A percentile compares a stretch with the other conserved stretches of the same genome.
Conservation (phyloP, 35 echinoderm and acorn worm genomes). For the Diadema setosum region DNA sequence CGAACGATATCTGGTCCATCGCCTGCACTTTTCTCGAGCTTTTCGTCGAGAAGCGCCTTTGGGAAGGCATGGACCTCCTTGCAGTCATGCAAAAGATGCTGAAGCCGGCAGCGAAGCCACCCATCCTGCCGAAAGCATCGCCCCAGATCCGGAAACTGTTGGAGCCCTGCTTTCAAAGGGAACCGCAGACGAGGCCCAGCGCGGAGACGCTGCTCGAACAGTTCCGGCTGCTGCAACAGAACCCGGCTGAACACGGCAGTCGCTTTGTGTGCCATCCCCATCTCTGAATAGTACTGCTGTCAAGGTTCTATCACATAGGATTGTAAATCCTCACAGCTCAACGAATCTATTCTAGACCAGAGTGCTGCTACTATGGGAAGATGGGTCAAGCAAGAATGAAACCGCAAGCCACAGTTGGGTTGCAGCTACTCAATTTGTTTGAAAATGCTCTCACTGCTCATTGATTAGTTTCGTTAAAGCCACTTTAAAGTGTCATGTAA, state of each 20-base stretch:
- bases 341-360: no score
- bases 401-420: no score
- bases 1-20: background rate
- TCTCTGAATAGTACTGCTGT: no score
- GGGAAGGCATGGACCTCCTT: background rate
- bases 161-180: background rate
- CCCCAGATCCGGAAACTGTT: background rate
- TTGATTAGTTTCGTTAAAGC: no score
- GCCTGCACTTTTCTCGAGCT: constrained; percentile 5
- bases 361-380: no score
- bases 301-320: no score
- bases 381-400: no score
- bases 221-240: background rate
- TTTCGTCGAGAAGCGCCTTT: background rate
- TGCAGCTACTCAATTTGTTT: no score
- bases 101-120: background rate
- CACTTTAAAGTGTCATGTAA: no score
- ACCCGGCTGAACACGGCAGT: no score
- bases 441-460: no score
- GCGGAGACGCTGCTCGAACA: background rate
- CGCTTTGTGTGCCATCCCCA: background rate
- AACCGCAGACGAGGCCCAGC: background rate
- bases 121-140: background rate
- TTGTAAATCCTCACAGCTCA: no score
- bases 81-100: background rate